Percentiles rank a stretch among this genome's conserved stretches.
These are phyloP conservation scores for Oxyruncus cristatus DNA, from an alignment of 2,113 vertebrate genomes.

Conservation along the genomic window DNA sequence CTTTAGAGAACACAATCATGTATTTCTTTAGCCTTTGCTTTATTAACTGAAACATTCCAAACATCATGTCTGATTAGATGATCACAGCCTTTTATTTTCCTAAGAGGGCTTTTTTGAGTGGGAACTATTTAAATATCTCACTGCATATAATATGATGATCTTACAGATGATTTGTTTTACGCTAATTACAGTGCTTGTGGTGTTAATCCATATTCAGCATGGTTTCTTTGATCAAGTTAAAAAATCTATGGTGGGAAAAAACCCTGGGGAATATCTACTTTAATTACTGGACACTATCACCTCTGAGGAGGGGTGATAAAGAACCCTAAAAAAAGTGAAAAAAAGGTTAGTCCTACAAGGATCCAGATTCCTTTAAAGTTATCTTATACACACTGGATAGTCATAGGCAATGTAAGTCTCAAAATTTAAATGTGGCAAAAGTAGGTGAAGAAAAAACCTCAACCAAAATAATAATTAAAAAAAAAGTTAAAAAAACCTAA, in stretches of 20 bases:
- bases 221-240: not conserved
- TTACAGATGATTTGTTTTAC: not conserved
- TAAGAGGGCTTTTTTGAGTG: not conserved
- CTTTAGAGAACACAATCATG: not conserved
- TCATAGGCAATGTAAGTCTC: not conserved
- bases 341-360: not conserved
- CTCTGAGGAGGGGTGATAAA: not conserved
- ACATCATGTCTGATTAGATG: not conserved
- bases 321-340: not conserved
- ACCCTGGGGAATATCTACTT: not conserved
- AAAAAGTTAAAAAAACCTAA: not conserved
- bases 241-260: not conserved
- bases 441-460: not conserved
- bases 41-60: not conserved
- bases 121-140: not conserved
- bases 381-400: not conserved
- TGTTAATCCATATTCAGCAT: not conserved
- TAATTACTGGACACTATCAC: not conserved
- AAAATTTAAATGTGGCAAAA: rapidly evolving
- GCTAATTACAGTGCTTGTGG: not conserved
- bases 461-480: not conserved
- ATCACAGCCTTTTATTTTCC: not conserved
- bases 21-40: not conserved
- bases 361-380: not conserved
- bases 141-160: not conserved